Base-by-base conservation (phyloP, 2,113 vertebrate species). In the Sapajus apella region DNA sequence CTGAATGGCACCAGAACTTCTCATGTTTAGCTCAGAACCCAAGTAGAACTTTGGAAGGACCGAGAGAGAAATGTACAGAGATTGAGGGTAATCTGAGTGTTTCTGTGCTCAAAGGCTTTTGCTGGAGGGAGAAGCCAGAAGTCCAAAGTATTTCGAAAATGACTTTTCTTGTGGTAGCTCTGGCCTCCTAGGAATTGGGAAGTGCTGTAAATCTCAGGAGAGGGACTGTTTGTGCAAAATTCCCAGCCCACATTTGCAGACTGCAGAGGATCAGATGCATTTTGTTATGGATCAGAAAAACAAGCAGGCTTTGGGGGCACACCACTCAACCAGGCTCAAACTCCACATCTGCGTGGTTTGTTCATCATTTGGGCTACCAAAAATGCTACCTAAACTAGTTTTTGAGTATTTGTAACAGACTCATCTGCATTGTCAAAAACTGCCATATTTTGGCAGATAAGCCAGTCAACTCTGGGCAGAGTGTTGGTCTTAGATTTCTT, bases 401-500 rank as follows among this genome's bases (percentile, higher is more conserved):
- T 82, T 37, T 27, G 61, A 64, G 43, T 95, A 89, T 92, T 98
- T 97, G 98, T 96, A 79, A 92, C 32, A 37, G 73, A 85, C 91
- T 96, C 91, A 68, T 91, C 79, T 91, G 35, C 45, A 91, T 50
- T 93, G 70, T 91, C 93, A 91, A 93, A 97, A 83, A 87, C 94
- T 96, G 17, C 72, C 47, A 2, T 66, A 47, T 40, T 96, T 98
- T 97, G 79, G 56, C 72, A 97, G 87, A 85, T 95, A 96, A 96
- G 47, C 68, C 58, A 89, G 56, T 91, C 27, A 66, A 56, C 95
- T 97, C 50, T 96, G 91, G 37, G 94, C 17, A 91, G 81, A 89
- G 30, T 61, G 30, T 20, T 96, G 97, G 95, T 87, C 79, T 87
- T 96, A 77, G 9, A 95, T 98, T 98, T 98, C 87, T 97, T 95